These are phyloP conservation scores for Myotis planiceps DNA, from an alignment of 2,797 vertebrate species.

Conservation along the genomic window DNA sequence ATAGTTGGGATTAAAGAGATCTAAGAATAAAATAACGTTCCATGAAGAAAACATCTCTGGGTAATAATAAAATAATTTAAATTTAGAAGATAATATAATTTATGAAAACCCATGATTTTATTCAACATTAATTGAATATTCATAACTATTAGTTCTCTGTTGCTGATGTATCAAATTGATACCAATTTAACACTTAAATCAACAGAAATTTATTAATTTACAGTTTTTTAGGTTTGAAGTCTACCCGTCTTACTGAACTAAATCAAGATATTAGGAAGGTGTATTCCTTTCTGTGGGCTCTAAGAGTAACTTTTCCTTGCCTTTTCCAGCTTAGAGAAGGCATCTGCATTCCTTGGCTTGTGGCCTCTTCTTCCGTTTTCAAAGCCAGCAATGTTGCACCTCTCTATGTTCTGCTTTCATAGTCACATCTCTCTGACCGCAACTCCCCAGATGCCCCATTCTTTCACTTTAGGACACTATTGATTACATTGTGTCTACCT, in stretches of 20 bases:
- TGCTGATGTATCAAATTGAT: not conserved
- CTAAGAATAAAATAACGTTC: not conserved
- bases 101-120: not conserved
- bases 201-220: not conserved
- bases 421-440: not conserved
- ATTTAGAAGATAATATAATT: not conserved
- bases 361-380: not conserved
- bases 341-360: fast-evolving
- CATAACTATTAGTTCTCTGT: not conserved
- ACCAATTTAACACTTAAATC: not conserved
- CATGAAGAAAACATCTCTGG: not conserved
- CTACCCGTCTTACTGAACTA: not conserved
- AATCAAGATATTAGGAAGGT: not conserved
- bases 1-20: not conserved
- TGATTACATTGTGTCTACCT: not conserved
- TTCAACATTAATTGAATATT: not conserved
- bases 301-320: not conserved
- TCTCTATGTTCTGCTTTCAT: not conserved
- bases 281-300: not conserved
- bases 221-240: not conserved
- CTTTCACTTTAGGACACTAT: not conserved
- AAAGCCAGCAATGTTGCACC: not conserved
- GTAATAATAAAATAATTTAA: conserved; percentile 15
- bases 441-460: not conserved
- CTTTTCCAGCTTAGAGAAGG: not conserved